A percentile compares a stretch with the other conserved stretches of the same genome.
Evolutionary conservation across 2,797 vertebrate genomes (phyloP).

Genomic region (Halcyon smyrnensis): DNA sequence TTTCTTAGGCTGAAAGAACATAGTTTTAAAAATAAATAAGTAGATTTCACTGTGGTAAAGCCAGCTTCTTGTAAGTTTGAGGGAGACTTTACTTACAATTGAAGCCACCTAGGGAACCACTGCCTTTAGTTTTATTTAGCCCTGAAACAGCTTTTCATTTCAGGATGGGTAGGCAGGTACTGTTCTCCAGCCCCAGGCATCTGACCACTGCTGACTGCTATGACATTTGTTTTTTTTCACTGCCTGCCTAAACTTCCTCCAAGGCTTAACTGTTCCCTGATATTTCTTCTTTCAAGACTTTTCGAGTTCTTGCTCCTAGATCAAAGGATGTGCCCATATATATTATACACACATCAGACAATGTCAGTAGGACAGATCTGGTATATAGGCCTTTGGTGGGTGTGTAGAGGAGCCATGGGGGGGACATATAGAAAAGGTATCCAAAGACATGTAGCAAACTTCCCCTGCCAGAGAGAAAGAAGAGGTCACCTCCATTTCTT

Average conservation of each 20-base stretch:
- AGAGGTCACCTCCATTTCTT: background rate
- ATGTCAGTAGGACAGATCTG: background rate
- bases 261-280: background rate
- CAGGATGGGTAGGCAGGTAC: background rate
- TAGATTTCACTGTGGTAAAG: background rate
- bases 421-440: background rate
- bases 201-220: background rate
- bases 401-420: fast-evolving
- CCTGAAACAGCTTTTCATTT: background rate
- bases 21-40: background rate
- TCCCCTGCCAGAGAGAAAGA: background rate
- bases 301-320: background rate
- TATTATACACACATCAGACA: fast-evolving
- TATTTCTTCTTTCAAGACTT: background rate
- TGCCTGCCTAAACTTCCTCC: background rate
- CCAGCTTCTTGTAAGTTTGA: background rate
- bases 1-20: background rate
- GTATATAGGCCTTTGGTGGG: background rate
- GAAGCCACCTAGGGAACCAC: background rate
- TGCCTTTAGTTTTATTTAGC: background rate
- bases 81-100: background rate
- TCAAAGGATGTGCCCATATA: background rate
- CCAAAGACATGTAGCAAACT: background rate
- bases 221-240: background rate
- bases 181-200: background rate